A percentile compares a stretch with the other conserved stretches of the same genome.
Evolutionary conservation across 2,888 invertebrate species (phyloP).

Genomic region (Lasioglossum leucozonium): DNA sequence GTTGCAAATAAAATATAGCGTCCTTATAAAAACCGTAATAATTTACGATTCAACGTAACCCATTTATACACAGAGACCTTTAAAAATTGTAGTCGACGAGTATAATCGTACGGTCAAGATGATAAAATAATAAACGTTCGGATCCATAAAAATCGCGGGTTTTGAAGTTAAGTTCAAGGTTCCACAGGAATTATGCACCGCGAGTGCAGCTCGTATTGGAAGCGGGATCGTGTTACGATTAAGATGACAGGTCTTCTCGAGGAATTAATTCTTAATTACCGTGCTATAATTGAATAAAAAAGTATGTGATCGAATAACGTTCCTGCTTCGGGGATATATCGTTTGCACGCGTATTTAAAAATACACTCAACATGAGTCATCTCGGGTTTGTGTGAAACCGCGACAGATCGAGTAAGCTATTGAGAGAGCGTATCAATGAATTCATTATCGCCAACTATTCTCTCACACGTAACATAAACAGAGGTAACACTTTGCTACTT

Average conservation of each 20-base stretch:
- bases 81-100: not conserved
- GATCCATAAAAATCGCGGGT: not conserved
- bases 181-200: not conserved
- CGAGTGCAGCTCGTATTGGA: not conserved
- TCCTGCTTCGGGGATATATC: not conserved
- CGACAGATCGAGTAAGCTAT: not conserved
- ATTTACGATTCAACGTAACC: no score
- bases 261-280: not conserved
- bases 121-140: not conserved
- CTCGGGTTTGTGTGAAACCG: not conserved
- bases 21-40: no score
- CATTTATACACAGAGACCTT: no score
- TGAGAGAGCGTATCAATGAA: slow-evolving; percentile 1
- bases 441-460: not conserved
- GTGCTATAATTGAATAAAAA: not conserved
- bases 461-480: not conserved
- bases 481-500: not conserved
- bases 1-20: no score
- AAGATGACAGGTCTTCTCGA: not conserved
- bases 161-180: not conserved
- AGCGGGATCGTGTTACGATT: not conserved
- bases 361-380: not conserved
- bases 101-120: not conserved
- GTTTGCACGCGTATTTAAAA: not conserved
- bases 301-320: slow-evolving; percentile 1